Base-by-base conservation (phyloP, 2,888 invertebrate genomes). In the Cheilosia soror region DNA sequence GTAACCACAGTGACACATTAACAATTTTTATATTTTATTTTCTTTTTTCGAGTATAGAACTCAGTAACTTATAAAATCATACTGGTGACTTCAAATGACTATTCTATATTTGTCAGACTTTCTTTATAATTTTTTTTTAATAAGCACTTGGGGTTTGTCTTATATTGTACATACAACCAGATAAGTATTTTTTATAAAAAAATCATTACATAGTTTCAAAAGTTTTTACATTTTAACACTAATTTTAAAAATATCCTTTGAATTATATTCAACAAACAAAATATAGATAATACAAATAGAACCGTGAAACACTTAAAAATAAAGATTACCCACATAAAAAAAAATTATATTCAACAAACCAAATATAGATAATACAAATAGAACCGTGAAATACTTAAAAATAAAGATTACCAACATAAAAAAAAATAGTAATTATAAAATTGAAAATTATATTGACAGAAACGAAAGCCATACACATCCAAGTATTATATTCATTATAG, bases 61-160 rank as follows among this genome's bases (percentile, higher is more conserved):
- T 3, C 33, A 55, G 6, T 44, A 49, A 57, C 13, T 47, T 57
- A 51, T 25, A 40, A n/a, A n/a, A 42, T 42, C 42, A 33, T 44
- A 37, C 27, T n/a, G 2, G 27, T 15, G 37, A 71, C 15, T n/a
- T 33, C 5, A 33, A 69, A 57, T 57, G 29, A 69, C 13, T 69
- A 47, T 31, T 55, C 42, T 69, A 55, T 25, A 9, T 51, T 29
- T 42, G 6, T 65, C 5, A 40, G 20, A 15, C 5, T 68, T 4
- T 33, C 2, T 25, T 33, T 11, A 4, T 55, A 15, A 11, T 29
- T 73, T 55, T 40, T 1, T 31, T 31, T 65, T 40, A 53, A 5
- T 58, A 72, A 72, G 72, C 72, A 79, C 72, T 79, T 79, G 60
- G 65, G 60, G 13, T 79, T 79, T 65, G 13, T 72, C 37, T 65